Evolutionary conservation across 1,140 invertebrate genomes (phyloP), one percentile per base, ranked within the genome.

Genomic region (Drosophila busckii): DNA sequence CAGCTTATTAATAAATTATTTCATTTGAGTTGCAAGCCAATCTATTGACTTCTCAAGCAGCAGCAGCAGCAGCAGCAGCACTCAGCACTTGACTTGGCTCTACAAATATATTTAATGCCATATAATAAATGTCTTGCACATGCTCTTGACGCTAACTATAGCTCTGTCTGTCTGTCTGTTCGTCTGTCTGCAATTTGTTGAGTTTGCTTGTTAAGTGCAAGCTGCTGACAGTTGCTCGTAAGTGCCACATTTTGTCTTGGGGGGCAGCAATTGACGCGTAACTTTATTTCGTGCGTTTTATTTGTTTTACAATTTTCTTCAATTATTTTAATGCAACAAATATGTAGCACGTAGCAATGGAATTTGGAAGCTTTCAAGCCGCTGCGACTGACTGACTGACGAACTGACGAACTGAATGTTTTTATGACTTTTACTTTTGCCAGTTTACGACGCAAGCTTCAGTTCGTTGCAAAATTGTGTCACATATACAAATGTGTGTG

Each of bases 301-400:
- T 78, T 80, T 80, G 63, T 68, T 80, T 65, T 61, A 80, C 68
- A 69, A 73, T 78, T 80, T 61, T 58, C 63, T 73, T 78, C 73
- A 78, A 78, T 78, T 78, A 78, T 69, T 73, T 73, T 80, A 78
- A 80, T 78, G 73, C 73, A 80, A 78, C 73, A 73, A 78, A 78
- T 82, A 62, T 82, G 75, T 80, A 17, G 23, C 53, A 56, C 56
- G 56, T 52, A 67, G 38, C 20, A 35, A 23, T 34, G 37, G 50
- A 61, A 55, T 63, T 78, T 46, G 40, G 46, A 42, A 78, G 35
- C n/a, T 66, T 66, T 50, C 53, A 49, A 49, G 59, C 28, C 37
- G 3, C 17, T 41, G 35, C 13, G 17, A 29, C 15, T 17, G 15
- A 19, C 16, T 19, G 10, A 12, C 2, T 12, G 7, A 1, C 22